These are phyloP conservation scores for Phenganax subtilis DNA, from an alignment of 92 coral and sea anemone genomes.

Conservation along the genomic window DNA sequence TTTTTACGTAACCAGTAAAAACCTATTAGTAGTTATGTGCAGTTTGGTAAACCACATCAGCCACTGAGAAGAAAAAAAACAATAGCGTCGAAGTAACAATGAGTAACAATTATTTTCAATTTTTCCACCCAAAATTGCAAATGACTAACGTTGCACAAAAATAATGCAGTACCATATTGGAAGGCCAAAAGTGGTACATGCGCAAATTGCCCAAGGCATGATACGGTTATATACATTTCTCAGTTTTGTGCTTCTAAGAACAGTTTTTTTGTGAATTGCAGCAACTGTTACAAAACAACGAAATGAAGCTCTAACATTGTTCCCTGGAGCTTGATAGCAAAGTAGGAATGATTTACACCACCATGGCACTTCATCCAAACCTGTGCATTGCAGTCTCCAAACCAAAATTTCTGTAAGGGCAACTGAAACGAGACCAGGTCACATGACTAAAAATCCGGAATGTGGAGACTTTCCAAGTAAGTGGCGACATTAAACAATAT, in stretches of 20 bases:
- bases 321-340: too few species aligned
- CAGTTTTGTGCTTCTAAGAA: background rate
- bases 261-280: background rate
- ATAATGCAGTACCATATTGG: too few species aligned
- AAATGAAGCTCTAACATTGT: too few species aligned
- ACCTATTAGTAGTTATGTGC: background rate
- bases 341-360: too few species aligned
- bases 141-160: too few species aligned
- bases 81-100: background rate
- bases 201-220: background rate
- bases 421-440: conserved; percentile 8
- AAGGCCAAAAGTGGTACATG: too few species aligned
- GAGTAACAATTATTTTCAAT: too few species aligned
- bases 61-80: background rate
- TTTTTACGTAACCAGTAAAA: conserved; percentile 1
- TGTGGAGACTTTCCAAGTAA: background rate
- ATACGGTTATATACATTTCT: background rate
- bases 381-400: background rate
- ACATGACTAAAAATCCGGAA: conserved; percentile 17
- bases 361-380: background rate
- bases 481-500: background rate
- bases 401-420: background rate
- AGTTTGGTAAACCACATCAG: background rate
- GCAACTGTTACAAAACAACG: too few species aligned
- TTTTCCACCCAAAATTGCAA: too few species aligned